phyloP scores from a whole-genome alignment of 2,113 vertebrate genomes.

The Notechis scutatus region DNA sequence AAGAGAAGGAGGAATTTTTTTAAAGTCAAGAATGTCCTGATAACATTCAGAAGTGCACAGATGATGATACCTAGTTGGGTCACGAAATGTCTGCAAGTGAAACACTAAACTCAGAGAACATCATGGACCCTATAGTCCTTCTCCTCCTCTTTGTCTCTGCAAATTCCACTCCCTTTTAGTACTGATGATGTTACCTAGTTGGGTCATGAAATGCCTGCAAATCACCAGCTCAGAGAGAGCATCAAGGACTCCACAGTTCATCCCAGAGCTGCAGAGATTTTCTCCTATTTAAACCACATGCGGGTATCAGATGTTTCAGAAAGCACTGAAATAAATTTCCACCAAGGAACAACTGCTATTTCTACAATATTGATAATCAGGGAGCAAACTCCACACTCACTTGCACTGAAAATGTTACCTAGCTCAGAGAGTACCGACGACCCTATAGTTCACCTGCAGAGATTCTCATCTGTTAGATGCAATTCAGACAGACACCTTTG shows the following conservation, averaged over 20 bases:
- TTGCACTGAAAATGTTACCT: not conserved
- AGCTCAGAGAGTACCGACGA: not conserved
- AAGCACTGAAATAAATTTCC: too few species aligned
- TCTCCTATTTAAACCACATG: too few species aligned
- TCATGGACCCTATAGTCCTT: not conserved
- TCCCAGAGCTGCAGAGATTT: too few species aligned
- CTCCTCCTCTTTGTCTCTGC: not conserved
- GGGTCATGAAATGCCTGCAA: not conserved
- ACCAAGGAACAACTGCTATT: too few species aligned
- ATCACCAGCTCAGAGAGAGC: too few species aligned
- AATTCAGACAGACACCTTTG: not conserved
- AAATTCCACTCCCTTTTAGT: not conserved
- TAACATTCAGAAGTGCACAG: not conserved
- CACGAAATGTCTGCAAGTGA: not conserved
- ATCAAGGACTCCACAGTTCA: not conserved
- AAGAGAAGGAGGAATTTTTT: not conserved
- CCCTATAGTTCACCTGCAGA: not conserved
- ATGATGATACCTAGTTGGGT: not conserved
- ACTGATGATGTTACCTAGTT: not conserved
- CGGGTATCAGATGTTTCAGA: too few species aligned
- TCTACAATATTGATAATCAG: too few species aligned
- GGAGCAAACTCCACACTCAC: too few species aligned
- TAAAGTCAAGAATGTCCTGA: not conserved
- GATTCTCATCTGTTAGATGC: too few species aligned
- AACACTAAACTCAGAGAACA: not conserved